Conservation (phyloP, 2,113 vertebrate species). For the Plecotus auritus region DNA sequence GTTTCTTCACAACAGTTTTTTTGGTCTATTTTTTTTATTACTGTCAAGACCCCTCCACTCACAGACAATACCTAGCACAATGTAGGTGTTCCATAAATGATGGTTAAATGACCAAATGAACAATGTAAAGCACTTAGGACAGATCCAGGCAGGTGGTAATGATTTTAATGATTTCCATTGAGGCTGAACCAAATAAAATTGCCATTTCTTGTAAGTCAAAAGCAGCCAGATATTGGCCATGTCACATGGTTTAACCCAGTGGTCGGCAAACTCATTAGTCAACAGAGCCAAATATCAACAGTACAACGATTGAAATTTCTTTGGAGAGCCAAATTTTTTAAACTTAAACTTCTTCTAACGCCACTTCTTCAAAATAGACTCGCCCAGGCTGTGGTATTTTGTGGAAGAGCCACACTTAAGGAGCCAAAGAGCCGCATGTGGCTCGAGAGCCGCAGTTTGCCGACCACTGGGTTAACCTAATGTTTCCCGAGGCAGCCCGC, state of each 20-base stretch:
- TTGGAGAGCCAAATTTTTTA: too few relatives aligned
- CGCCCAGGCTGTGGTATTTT: too few relatives aligned
- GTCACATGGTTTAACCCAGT: background rate
- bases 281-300: too few relatives aligned
- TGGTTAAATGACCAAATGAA: background rate
- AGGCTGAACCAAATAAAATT: constrained; percentile 16
- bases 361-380: too few relatives aligned
- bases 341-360: too few relatives aligned
- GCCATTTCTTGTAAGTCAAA: background rate
- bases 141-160: background rate
- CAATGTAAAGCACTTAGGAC: background rate
- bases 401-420: too few relatives aligned
- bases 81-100: background rate
- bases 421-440: too few relatives aligned
- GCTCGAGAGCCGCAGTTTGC: too few relatives aligned
- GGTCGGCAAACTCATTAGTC: too few relatives aligned
- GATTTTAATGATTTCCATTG: constrained; percentile 41
- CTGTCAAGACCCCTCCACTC: background rate
- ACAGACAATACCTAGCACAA: background rate
- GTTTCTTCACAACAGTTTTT: background rate
- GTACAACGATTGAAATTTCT: too few relatives aligned
- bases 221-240: background rate
- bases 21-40: background rate
- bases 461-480: background rate
- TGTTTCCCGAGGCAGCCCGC: background rate